Conservation (phyloP, 2,888 invertebrate genomes). For the Paralinhomoeus sp. region DNA sequence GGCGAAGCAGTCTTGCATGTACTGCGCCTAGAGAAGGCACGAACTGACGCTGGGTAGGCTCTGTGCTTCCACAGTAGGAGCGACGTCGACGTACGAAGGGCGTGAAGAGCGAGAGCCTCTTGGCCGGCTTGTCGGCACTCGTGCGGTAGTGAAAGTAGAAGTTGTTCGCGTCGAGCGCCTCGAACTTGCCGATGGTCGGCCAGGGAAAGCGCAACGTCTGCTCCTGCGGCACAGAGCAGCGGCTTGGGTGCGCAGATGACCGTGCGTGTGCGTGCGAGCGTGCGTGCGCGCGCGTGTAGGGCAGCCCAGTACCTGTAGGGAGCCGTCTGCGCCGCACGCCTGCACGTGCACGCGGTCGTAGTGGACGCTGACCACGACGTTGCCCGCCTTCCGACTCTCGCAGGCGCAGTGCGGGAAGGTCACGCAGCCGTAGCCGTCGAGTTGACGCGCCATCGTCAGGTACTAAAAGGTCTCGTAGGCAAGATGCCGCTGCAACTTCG, state of each 20-base stretch:
- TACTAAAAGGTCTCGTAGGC: constrained; percentile 34
- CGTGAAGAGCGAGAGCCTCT: constrained; percentile 64
- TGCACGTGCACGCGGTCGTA: constrained; percentile 45
- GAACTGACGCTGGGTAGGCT: too few relatives aligned
- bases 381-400: constrained; percentile 62
- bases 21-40: constrained; percentile 45
- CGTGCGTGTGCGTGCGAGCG: too few relatives aligned
- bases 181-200: constrained; percentile 35
- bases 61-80: neutral
- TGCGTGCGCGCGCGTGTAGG: too few relatives aligned
- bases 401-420: constrained; percentile 82
- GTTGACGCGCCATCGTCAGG: constrained; percentile 52
- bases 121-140: constrained; percentile 46
- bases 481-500: neutral
- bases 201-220: constrained; percentile 1
- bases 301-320: constrained; percentile 42
- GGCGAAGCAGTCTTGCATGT: constrained; percentile 78
- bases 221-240: neutral
- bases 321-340: constrained; percentile 59
- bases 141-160: constrained; percentile 65
- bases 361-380: constrained; percentile 53
- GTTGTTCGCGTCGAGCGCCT: constrained; percentile 70
- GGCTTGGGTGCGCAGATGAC: too few relatives aligned
- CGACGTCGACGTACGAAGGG: constrained; percentile 48
- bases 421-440: constrained; percentile 77